A percentile compares a stretch with the other conserved stretches of the same genome.
Evolutionary conservation across 2,113 vertebrate genomes (phyloP).

Genomic region (Podarcis raffonei): DNA sequence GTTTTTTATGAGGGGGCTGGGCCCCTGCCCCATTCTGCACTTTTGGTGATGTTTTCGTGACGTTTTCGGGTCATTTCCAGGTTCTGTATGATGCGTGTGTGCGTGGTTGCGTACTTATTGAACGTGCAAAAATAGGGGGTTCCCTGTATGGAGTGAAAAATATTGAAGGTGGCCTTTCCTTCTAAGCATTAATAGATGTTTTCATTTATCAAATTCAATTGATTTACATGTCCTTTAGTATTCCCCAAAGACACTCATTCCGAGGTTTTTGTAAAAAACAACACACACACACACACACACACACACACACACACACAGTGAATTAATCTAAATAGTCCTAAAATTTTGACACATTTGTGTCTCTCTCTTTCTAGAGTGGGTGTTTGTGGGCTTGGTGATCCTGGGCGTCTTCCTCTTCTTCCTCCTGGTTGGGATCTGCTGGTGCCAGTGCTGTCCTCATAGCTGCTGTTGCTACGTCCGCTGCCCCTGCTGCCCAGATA

Average conservation of each 20-base stretch:
- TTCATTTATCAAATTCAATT: background rate
- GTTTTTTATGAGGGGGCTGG: no score
- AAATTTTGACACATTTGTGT: background rate
- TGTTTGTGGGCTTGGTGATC: slow-evolving; percentile 90
- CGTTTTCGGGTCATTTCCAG: no score
- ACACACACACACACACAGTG: background rate
- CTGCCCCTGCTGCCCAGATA: slow-evolving; percentile 96
- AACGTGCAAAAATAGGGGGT: no score
- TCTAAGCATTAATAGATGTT: background rate
- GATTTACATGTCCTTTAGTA: background rate
- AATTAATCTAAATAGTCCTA: background rate
- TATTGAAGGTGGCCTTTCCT: background rate
- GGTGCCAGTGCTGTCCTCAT: slow-evolving; percentile 98
- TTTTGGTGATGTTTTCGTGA: no score
- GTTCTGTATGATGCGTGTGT: no score
- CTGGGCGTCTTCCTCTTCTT: slow-evolving; percentile 88
- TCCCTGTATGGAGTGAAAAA: background rate
- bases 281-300: no score
- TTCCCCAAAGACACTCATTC: background rate
- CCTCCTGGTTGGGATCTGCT: slow-evolving; percentile 92
- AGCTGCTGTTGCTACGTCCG: slow-evolving; percentile 97
- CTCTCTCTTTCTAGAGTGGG: slow-evolving; percentile 87
- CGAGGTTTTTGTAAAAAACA: background rate
- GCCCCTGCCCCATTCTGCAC: no score
- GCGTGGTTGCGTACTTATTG: no score